phyloP scores from a whole-genome alignment of 2,888 invertebrate species.

The Julus scandinavius region DNA sequence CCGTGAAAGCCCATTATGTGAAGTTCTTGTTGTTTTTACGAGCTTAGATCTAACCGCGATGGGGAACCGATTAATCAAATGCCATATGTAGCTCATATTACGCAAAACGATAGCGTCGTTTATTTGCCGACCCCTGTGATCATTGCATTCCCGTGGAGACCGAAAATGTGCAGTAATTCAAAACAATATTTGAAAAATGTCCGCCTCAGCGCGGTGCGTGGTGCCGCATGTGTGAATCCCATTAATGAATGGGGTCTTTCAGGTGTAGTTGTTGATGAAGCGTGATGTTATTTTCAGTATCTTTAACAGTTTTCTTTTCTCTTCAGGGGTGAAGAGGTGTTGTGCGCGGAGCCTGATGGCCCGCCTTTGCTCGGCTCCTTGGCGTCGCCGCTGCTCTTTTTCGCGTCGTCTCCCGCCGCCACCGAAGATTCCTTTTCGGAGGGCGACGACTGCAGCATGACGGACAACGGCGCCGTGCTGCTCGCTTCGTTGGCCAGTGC shows the following conservation, averaged over 20 bases:
- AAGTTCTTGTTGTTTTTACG: neutral
- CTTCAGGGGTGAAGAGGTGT: conserved; percentile 46
- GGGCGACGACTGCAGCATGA: conserved; percentile 41
- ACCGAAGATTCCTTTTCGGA: conserved; percentile 33
- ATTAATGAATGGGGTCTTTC: neutral
- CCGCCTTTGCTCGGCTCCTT: neutral
- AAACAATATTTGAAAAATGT: neutral
- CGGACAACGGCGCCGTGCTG: neutral
- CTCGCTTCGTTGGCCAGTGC: neutral
- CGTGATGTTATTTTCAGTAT: too few relatives aligned
- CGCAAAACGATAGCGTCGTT: neutral
- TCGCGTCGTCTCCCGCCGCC: conserved; percentile 26
- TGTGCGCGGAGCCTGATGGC: conserved; percentile 29
- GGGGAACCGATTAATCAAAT: neutral
- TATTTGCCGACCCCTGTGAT: neutral
- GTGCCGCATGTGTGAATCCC: neutral
- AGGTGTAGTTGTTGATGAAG: neutral
- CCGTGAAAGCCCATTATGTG: neutral
- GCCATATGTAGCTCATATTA: neutral
- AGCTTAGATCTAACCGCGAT: neutral
- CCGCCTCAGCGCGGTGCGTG: neutral
- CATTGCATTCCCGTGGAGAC: neutral
- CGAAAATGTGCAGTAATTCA: conserved; percentile 25
- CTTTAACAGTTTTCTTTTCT: neutral
- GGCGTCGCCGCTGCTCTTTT: conserved; percentile 40